A percentile compares a stretch with the other conserved stretches of the same genome.
Evolutionary conservation across 1,140 invertebrate species (phyloP).

Genomic region (Drosophila seguyi): DNA sequence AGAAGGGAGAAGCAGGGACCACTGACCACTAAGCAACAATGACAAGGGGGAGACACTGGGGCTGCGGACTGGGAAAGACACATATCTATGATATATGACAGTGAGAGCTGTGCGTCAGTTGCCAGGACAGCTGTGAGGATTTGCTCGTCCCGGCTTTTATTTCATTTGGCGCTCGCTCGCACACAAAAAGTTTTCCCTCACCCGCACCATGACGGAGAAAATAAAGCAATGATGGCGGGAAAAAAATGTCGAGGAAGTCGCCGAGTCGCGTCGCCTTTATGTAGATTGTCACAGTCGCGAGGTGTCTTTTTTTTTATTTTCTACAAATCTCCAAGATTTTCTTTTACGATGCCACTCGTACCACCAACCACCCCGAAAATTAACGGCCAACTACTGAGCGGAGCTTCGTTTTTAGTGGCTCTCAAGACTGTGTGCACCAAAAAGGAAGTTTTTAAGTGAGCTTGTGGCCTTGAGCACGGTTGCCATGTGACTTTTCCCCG

Average conservation of each 20-base stretch:
- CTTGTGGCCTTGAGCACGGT: constrained; percentile 3
- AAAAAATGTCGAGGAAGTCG: constrained; percentile 29
- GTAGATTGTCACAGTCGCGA: constrained; percentile 46
- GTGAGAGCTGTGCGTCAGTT: constrained; percentile 54
- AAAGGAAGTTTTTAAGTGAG: constrained; percentile 2
- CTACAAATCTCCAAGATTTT: constrained; percentile 28
- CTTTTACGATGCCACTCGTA: constrained; percentile 19
- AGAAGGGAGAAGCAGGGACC: neutral
- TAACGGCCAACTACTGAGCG: constrained; percentile 24
- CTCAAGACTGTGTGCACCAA: neutral
- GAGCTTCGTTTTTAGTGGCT: constrained; percentile 2
- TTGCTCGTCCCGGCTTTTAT: constrained; percentile 31
- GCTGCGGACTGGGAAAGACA: constrained; percentile 10
- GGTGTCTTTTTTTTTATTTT: constrained; percentile 5
- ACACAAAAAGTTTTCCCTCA: constrained; percentile 5
- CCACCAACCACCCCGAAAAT: constrained; percentile 9
- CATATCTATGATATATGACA: constrained; percentile 73
- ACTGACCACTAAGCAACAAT: constrained; percentile 40
- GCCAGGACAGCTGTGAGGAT: constrained; percentile 54
- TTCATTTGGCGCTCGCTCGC: constrained; percentile 6
- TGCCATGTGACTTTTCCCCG: constrained; percentile 17
- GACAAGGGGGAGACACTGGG: neutral
- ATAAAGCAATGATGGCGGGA: constrained; percentile 9
- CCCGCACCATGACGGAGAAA: neutral
- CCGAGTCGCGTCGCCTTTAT: constrained; percentile 20